phyloP scores from a whole-genome alignment of 1,140 invertebrate species.

The Zaprionus africanus region DNA sequence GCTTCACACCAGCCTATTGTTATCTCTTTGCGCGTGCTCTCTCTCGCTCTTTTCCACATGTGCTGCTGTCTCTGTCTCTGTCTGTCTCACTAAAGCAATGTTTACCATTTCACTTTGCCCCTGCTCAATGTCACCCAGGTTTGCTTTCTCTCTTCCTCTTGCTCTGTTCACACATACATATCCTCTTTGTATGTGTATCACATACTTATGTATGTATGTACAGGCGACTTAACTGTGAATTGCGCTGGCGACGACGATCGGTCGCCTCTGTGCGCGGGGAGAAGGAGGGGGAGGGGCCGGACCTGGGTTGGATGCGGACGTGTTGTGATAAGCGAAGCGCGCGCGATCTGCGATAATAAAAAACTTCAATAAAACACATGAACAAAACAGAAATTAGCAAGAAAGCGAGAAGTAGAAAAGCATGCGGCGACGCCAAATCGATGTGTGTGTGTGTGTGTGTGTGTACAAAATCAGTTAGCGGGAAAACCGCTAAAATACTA shows the following conservation, averaged over 20 bases:
- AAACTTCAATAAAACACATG: conserved; percentile 69
- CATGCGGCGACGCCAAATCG: conserved; percentile 33
- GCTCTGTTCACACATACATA: neutral
- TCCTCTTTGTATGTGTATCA: neutral
- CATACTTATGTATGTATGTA: neutral
- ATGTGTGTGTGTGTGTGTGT: conserved; percentile 11
- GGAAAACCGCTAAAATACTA: conserved; percentile 4
- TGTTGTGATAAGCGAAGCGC: conserved; percentile 57
- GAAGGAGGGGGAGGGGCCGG: neutral
- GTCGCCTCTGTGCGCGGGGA: neutral
- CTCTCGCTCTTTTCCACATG: neutral
- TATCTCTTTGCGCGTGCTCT: conserved; percentile 4
- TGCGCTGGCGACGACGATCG: conserved; percentile 56
- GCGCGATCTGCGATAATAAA: conserved; percentile 69
- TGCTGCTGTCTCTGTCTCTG: neutral
- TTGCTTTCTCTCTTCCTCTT: conserved; percentile 30
- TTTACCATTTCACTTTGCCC: conserved; percentile 30
- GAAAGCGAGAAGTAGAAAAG: conserved; percentile 59
- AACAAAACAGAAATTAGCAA: conserved; percentile 73
- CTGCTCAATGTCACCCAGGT: conserved; percentile 66
- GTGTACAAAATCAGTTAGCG: conserved; percentile 16
- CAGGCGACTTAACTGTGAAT: conserved; percentile 73
- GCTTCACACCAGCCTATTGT: conserved; percentile 50
- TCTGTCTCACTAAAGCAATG: conserved; percentile 22
- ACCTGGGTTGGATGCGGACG: conserved; percentile 12